Percentiles rank a stretch among this genome's conserved stretches.
These are phyloP conservation scores for Scaptodrosophila latifasciaeformis DNA, from an alignment of 2,888 invertebrate genomes.

Conservation along the genomic window DNA sequence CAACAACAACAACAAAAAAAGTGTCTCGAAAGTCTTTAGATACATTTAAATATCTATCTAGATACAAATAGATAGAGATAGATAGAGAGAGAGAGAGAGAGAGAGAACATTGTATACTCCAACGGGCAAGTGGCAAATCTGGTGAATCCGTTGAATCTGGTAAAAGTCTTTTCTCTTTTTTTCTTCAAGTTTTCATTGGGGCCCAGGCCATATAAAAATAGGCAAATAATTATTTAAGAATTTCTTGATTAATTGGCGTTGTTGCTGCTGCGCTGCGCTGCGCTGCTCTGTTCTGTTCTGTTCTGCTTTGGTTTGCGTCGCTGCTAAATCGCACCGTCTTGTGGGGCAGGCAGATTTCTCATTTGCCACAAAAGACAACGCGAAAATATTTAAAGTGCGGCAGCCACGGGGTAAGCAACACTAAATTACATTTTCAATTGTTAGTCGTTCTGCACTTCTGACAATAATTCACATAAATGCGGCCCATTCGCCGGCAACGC, in stretches of 20 bases:
- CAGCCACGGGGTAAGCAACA: constrained; percentile 40
- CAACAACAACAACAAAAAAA: constrained; percentile 30
- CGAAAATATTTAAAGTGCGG: too few species aligned
- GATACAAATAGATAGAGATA: too few species aligned
- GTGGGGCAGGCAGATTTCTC: constrained; percentile 45
- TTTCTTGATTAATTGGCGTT: constrained; percentile 73
- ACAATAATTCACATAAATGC: constrained; percentile 66
- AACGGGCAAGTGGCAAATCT: too few species aligned
- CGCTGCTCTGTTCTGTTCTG: constrained; percentile 44
- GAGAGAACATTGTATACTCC: too few species aligned
- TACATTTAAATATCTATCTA: too few species aligned
- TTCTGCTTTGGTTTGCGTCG: constrained; percentile 72
- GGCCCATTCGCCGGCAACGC: too few species aligned
- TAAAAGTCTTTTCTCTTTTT: constrained; percentile 21
- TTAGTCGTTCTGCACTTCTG: constrained; percentile 68
- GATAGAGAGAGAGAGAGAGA: too few species aligned
- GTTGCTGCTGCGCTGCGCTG: constrained; percentile 35
- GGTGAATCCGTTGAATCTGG: too few species aligned
- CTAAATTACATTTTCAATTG: constrained; percentile 70
- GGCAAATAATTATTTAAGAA: constrained; percentile 74
- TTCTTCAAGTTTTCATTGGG: constrained; percentile 22
- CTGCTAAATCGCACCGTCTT: constrained; percentile 24
- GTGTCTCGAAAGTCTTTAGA: too few species aligned
- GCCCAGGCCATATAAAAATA: constrained; percentile 67
- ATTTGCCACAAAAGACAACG: constrained; percentile 25